A percentile compares a stretch with the other conserved stretches of the same genome.
phyloP scores from a whole-genome alignment of 1,140 invertebrate species.

The Aethina tumida region DNA sequence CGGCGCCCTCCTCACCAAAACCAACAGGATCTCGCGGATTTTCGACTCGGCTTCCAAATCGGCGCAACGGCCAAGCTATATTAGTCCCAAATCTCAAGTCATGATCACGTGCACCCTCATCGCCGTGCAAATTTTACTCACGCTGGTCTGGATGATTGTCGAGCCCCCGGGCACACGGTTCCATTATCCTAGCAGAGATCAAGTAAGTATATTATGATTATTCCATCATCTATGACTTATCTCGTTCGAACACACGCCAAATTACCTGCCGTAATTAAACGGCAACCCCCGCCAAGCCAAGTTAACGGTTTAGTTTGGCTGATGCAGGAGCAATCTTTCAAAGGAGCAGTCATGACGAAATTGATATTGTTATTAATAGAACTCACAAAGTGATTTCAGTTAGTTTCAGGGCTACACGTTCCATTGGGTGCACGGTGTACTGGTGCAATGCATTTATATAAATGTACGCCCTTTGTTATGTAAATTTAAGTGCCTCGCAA shows the following conservation, averaged over 20 bases:
- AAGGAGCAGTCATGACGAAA: too few species aligned
- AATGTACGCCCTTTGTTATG: too few species aligned
- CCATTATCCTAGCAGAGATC: constrained; percentile 40
- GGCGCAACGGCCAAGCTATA: constrained; percentile 57
- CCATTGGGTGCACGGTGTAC: too few species aligned
- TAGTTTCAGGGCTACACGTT: too few species aligned
- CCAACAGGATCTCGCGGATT: constrained; percentile 66
- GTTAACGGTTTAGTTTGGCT: too few species aligned
- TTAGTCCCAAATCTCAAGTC: constrained; percentile 67
- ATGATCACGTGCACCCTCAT: constrained; percentile 56
- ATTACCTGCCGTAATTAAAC: constrained; percentile 3
- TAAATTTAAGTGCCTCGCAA: too few species aligned
- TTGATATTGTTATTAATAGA: too few species aligned
- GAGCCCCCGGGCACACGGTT: constrained; percentile 54
- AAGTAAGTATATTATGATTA: constrained; percentile 21
- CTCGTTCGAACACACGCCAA: constrained; percentile 1
- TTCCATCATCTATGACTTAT: constrained; percentile 4
- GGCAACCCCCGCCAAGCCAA: neutral
- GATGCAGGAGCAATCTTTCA: too few species aligned
- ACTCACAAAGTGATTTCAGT: too few species aligned
- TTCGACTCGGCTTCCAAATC: constrained; percentile 60
- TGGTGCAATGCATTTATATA: too few species aligned
- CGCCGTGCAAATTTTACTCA: constrained; percentile 44
- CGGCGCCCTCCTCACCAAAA: constrained; percentile 67
- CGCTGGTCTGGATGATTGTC: constrained; percentile 45